Evolutionary conservation across 2,888 invertebrate species (phyloP).

Genomic region (Dermolepida albohirtum): DNA sequence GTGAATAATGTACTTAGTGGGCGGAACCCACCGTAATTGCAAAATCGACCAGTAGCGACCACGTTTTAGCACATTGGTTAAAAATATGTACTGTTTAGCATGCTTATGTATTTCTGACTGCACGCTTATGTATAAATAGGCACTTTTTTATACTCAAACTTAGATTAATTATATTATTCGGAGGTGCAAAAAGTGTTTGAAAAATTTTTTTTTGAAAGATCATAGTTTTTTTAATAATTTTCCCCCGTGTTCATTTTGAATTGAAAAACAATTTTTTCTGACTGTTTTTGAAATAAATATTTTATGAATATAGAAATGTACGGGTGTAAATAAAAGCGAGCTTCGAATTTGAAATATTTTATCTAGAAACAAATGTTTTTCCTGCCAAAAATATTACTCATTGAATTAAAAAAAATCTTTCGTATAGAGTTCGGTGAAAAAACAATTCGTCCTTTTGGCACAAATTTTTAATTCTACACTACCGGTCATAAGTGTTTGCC

Average conservation of each 20-base stretch:
- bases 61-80: slow-evolving; percentile 39
- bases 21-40: slow-evolving; percentile 40
- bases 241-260: not conserved
- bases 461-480: too few relatives aligned
- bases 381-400: too few relatives aligned
- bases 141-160: slow-evolving; percentile 5
- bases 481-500: too few relatives aligned
- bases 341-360: too few relatives aligned
- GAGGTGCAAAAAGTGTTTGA: not conserved
- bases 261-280: not conserved
- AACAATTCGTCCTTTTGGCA: too few relatives aligned
- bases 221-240: not conserved
- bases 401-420: too few relatives aligned
- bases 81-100: slow-evolving; percentile 27
- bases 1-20: slow-evolving; percentile 41
- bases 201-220: too few relatives aligned
- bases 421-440: too few relatives aligned
- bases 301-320: too few relatives aligned
- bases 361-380: too few relatives aligned
- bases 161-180: slow-evolving; percentile 23
- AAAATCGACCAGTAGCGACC: slow-evolving; percentile 41
- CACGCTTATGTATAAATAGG: slow-evolving; percentile 26
- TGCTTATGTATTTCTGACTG: slow-evolving; percentile 20
- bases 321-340: too few relatives aligned
- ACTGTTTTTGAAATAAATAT: not conserved